phyloP scores from a whole-genome alignment of 2,113 vertebrate species.

The Nibea albiflora region DNA sequence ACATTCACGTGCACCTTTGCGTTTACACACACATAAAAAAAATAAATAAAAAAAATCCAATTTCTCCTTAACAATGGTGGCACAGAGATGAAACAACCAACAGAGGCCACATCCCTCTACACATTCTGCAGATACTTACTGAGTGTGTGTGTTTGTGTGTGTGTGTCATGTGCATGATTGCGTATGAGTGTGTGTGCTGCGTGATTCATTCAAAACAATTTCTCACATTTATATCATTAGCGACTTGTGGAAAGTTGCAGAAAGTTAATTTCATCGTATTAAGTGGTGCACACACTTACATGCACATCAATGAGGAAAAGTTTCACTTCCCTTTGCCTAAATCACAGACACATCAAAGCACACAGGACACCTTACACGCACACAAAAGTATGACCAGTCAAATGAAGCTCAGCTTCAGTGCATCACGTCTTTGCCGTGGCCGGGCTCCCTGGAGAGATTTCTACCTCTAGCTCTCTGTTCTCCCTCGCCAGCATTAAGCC shows the following conservation, averaged over 20 bases:
- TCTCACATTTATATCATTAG: slow-evolving; percentile 47
- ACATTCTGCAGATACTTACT: slow-evolving; percentile 13
- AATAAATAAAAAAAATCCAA: slow-evolving; percentile 58
- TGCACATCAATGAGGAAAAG: background rate
- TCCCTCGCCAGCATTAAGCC: slow-evolving; percentile 44
- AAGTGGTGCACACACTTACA: slow-evolving; percentile 6
- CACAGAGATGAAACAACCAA: slow-evolving; percentile 56
- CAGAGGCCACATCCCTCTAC: slow-evolving; percentile 28
- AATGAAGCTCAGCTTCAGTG: slow-evolving; percentile 40
- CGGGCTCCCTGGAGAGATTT: slow-evolving; percentile 29
- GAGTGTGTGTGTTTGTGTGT: background rate
- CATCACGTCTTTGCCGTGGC: slow-evolving; percentile 30
- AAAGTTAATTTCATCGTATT: slow-evolving; percentile 48
- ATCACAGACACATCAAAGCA: slow-evolving; percentile 25
- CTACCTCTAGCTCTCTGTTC: slow-evolving; percentile 37
- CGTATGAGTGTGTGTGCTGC: no score
- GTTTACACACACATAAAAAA: slow-evolving; percentile 10
- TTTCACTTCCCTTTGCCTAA: background rate
- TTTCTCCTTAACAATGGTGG: slow-evolving; percentile 62
- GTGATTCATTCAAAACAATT: slow-evolving; percentile 45
- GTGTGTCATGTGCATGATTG: background rate
- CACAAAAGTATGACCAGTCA: slow-evolving; percentile 21
- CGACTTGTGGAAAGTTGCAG: slow-evolving; percentile 31
- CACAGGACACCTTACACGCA: background rate
- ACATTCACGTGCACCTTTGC: slow-evolving; percentile 18